phyloP scores from a whole-genome alignment of 2,113 vertebrate genomes.

The Crotalus helleri region DNA sequence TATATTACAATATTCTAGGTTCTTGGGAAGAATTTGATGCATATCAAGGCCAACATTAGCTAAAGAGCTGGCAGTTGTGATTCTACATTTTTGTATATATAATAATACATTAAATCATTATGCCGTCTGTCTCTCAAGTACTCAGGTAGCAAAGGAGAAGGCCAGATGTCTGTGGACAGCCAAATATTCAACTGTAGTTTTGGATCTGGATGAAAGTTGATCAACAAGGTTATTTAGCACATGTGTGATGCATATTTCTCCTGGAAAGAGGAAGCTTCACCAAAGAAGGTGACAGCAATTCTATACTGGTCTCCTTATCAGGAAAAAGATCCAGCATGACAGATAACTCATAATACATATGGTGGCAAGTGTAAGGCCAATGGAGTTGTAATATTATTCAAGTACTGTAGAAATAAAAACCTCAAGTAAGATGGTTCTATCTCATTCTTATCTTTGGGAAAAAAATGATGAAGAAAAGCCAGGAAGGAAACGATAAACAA shows the following conservation, averaged over 20 bases:
- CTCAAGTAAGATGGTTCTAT: slow-evolving; percentile 32
- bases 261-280: not conserved
- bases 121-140: not conserved
- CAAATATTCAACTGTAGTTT: not conserved
- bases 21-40: not conserved
- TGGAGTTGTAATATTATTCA: not conserved
- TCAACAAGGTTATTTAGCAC: not conserved
- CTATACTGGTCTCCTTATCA: slow-evolving; percentile 10
- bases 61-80: not conserved
- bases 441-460: slow-evolving; percentile 12
- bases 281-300: slow-evolving; percentile 6
- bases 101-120: not conserved
- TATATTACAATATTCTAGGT: not conserved
- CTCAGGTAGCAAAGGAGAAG: not conserved
- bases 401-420: not conserved
- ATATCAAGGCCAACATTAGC: not conserved
- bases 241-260: slow-evolving; percentile 6
- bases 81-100: not conserved
- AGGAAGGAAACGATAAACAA: not conserved
- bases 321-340: not conserved
- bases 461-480: slow-evolving; percentile 1
- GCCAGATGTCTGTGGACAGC: not conserved
- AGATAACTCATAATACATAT: not conserved
- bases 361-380: not conserved
- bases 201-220: not conserved